A percentile compares a stretch with the other conserved stretches of the same genome.
phyloP scores from a whole-genome alignment of 2,113 vertebrate species.

The Delphinus delphis region DNA sequence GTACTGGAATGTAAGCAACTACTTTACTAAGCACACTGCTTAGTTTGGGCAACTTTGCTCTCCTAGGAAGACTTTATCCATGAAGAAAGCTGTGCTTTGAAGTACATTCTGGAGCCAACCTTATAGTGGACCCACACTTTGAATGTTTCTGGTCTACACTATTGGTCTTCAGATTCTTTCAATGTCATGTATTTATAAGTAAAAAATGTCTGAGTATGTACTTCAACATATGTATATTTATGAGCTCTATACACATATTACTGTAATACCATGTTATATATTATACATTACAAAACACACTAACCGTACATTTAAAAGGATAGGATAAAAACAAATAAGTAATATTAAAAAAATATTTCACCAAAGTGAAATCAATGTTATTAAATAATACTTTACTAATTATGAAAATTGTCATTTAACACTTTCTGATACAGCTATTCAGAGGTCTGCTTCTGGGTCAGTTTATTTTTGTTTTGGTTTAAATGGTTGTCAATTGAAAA shows the following conservation, averaged over 20 bases:
- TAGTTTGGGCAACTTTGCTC: background rate
- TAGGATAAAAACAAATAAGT: background rate
- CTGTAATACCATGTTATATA: background rate
- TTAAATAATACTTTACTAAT: background rate
- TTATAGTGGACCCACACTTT: background rate
- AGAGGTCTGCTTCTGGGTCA: background rate
- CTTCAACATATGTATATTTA: background rate
- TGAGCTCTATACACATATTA: background rate
- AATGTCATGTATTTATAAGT: background rate
- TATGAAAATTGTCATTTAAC: background rate
- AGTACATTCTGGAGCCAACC: background rate
- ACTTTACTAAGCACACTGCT: background rate
- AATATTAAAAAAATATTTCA: background rate
- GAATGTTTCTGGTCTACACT: background rate
- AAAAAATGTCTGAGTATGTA: background rate
- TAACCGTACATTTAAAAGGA: background rate
- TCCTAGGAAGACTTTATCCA: background rate
- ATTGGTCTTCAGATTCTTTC: background rate
- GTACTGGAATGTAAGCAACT: background rate
- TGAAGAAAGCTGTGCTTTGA: background rate
- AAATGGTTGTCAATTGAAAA: background rate
- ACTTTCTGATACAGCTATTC: background rate
- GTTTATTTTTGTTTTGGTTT: conserved; percentile 1
- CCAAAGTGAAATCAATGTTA: background rate
- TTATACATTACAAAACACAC: background rate